Conservation (phyloP, 2,888 invertebrate species). For the Metacarcinus magister region DNA sequence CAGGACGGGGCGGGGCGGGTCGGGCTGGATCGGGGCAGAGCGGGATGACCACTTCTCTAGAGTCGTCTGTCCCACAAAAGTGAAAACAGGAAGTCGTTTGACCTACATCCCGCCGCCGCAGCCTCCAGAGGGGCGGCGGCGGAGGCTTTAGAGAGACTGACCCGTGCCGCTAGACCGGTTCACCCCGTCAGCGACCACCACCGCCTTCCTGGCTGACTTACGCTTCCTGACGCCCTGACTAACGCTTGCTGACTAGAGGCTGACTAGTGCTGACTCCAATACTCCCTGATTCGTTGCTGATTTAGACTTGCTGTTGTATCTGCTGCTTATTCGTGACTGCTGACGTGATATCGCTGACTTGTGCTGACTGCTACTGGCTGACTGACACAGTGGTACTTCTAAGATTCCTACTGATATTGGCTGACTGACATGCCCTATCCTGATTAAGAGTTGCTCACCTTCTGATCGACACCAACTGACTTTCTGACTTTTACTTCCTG, state of each 20-base stretch:
- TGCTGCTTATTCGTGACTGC: background rate
- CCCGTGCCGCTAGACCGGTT: background rate
- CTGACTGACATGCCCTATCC: background rate
- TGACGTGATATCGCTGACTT: background rate
- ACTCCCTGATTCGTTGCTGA: background rate
- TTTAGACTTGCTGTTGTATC: background rate
- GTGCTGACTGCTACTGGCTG: background rate
- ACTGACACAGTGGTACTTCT: background rate
- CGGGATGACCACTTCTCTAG: background rate
- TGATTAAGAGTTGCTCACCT: background rate
- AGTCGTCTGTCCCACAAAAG: slow-evolving; percentile 38
- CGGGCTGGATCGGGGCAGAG: background rate
- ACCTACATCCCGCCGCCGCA: slow-evolving; percentile 10
- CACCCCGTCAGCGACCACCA: background rate
- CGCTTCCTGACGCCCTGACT: slow-evolving; percentile 4
- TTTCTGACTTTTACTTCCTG: slow-evolving; percentile 23
- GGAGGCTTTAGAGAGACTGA: background rate
- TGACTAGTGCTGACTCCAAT: too few relatives aligned
- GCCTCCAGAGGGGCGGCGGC: slow-evolving; percentile 17
- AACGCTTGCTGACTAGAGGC: background rate
- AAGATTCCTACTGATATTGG: background rate
- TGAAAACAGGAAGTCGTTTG: slow-evolving; percentile 45
- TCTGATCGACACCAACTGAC: background rate
- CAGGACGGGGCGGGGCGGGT: background rate
- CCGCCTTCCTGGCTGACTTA: background rate